Evolutionary conservation across 2,888 invertebrate species (phyloP).

Genomic region (Zhengitettix transpicula): DNA sequence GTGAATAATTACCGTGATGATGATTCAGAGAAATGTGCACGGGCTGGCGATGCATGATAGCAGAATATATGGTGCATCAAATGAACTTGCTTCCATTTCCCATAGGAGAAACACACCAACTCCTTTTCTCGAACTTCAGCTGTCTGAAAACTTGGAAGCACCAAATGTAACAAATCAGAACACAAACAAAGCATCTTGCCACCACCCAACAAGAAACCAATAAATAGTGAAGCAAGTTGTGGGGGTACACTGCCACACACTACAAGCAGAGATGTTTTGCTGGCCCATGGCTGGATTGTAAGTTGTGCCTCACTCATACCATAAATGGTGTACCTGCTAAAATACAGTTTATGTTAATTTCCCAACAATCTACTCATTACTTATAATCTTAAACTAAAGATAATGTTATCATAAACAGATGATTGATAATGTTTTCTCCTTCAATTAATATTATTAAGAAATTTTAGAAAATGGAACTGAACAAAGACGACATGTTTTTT

Average conservation of each 20-base stretch:
- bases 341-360: too few species aligned
- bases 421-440: too few species aligned
- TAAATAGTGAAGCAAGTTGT: conserved; percentile 43
- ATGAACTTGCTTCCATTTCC: conserved; percentile 59
- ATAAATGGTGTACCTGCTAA: conserved; percentile 28
- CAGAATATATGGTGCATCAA: conserved; percentile 82
- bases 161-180: conserved; percentile 60
- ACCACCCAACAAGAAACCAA: conserved; percentile 52
- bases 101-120: conserved; percentile 66
- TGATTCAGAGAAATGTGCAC: conserved; percentile 1
- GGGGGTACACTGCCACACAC: conserved; percentile 59
- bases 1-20: too few species aligned
- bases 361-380: too few species aligned
- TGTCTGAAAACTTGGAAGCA: conserved; percentile 65
- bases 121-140: conserved; percentile 74
- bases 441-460: too few species aligned
- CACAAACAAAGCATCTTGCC: conserved; percentile 64
- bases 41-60: conserved; percentile 67
- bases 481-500: too few species aligned
- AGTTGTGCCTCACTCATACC: conserved; percentile 26
- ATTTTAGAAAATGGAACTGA: too few species aligned
- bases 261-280: conserved; percentile 54
- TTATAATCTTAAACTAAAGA: too few species aligned
- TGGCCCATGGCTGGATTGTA: conserved; percentile 36
- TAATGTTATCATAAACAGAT: too few species aligned